Evolutionary conservation across 1,140 invertebrate species (phyloP).

Genomic region (Physella acuta): DNA sequence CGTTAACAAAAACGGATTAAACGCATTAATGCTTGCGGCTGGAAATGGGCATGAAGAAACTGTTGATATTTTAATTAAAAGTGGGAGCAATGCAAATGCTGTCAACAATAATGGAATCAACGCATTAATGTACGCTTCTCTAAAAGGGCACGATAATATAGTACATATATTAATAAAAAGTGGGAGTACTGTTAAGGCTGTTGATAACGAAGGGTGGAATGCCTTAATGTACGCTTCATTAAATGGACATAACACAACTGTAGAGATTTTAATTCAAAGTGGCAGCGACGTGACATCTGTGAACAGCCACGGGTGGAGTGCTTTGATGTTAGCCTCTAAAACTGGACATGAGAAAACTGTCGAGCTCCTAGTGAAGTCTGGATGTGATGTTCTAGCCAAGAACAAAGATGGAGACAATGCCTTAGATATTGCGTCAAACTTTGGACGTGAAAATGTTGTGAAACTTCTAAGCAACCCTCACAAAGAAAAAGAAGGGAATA

Average conservation of each 20-base stretch:
- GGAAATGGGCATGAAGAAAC: conserved; percentile 25
- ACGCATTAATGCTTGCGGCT: conserved; percentile 29
- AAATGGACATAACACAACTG: no score
- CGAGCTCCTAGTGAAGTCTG: conserved; percentile 5
- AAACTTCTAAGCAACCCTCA: no score
- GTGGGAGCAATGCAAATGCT: conserved; percentile 10
- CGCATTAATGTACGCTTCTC: conserved; percentile 26
- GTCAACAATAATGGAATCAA: conserved; percentile 25
- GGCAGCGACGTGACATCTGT: conserved; percentile 12
- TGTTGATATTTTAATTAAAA: conserved; percentile 18
- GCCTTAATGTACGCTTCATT: conserved; percentile 31
- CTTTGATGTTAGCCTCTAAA: conserved; percentile 20
- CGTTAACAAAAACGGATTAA: conserved; percentile 26
- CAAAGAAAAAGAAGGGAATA: no score
- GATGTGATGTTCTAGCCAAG: neutral
- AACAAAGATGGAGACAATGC: conserved; percentile 14
- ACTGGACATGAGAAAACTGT: conserved; percentile 17
- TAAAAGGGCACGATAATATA: conserved; percentile 20
- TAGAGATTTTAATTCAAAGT: no score
- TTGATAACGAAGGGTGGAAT: no score
- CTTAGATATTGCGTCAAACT: conserved; percentile 2
- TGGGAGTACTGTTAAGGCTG: conserved; percentile 3
- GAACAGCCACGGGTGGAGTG: neutral
- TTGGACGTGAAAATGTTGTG: conserved; percentile 2
- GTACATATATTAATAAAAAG: conserved; percentile 17